Conservation (phyloP, 2,113 vertebrate genomes). For the Pelecanus crispus region DNA sequence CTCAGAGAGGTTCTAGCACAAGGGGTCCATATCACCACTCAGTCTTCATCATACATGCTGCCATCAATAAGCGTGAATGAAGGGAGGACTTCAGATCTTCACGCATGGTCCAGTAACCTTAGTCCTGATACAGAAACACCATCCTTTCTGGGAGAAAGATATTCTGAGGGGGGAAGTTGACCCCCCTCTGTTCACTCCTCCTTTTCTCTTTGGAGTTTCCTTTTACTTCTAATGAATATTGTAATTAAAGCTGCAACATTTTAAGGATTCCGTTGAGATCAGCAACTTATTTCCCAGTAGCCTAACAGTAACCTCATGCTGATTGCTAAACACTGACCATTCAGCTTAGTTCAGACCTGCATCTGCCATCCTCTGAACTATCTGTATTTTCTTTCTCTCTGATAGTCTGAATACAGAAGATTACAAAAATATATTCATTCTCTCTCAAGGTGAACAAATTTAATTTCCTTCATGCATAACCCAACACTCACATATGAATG, state of each 20-base stretch:
- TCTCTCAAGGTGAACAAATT: not conserved
- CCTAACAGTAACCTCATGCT: not conserved
- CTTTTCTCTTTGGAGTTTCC: not conserved
- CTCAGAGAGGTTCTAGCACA: not conserved
- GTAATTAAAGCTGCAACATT: not conserved
- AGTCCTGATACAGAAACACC: not conserved
- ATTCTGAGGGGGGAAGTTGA: not conserved
- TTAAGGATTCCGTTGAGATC: not conserved
- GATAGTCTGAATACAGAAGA: not conserved
- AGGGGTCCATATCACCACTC: not conserved
- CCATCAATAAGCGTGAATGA: fast-evolving
- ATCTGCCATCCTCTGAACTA: not conserved
- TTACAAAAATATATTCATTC: not conserved
- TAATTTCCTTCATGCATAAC: not conserved
- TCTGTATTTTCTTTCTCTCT: not conserved
- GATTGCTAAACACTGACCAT: not conserved
- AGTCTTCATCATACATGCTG: fast-evolving
- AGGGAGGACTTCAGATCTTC: not conserved
- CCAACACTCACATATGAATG: not conserved
- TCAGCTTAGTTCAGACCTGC: not conserved
- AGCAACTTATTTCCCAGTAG: not conserved
- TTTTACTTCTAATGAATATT: not conserved
- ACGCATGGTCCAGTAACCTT: not conserved
- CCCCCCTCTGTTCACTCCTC: not conserved
- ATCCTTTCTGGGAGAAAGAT: not conserved